A percentile compares a stretch with the other conserved stretches of the same genome.
phyloP scores from a whole-genome alignment of 1,140 invertebrate genomes.

The Papilio helenus region DNA sequence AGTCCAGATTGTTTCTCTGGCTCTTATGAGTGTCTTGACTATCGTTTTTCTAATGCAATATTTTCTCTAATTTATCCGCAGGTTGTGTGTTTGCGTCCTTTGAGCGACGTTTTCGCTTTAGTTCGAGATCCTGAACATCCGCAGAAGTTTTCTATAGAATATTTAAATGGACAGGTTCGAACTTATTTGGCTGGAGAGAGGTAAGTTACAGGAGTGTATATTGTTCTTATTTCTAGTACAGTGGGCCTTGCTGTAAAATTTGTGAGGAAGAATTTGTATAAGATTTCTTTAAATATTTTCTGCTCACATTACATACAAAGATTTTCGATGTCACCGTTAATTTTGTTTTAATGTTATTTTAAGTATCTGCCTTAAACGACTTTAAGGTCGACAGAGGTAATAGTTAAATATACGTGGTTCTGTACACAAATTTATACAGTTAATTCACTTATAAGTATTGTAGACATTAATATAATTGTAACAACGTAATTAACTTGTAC shows the following conservation, averaged over 20 bases:
- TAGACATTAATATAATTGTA: no score
- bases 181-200: slow-evolving; percentile 92
- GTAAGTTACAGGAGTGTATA: slow-evolving; percentile 72
- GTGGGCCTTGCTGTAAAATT: not conserved
- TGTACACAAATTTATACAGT: no score
- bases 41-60: not conserved
- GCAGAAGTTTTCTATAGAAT: slow-evolving; percentile 97
- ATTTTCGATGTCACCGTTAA: no score
- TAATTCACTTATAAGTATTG: no score
- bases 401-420: no score
- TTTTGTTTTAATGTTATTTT: no score
- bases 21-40: no score
- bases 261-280: not conserved
- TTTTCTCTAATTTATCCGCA: slow-evolving; percentile 44
- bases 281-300: not conserved
- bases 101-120: slow-evolving; percentile 95
- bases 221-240: not conserved
- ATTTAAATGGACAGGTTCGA: slow-evolving; percentile 94
- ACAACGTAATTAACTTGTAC: no score
- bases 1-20: no score
- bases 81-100: slow-evolving; percentile 89
- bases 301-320: no score
- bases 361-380: no score
- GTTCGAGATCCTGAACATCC: slow-evolving; percentile 95
- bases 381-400: no score